A percentile compares a stretch with the other conserved stretches of the same genome.
phyloP scores from a whole-genome alignment of 2,113 vertebrate genomes.

The Entomyzon cyanotis region DNA sequence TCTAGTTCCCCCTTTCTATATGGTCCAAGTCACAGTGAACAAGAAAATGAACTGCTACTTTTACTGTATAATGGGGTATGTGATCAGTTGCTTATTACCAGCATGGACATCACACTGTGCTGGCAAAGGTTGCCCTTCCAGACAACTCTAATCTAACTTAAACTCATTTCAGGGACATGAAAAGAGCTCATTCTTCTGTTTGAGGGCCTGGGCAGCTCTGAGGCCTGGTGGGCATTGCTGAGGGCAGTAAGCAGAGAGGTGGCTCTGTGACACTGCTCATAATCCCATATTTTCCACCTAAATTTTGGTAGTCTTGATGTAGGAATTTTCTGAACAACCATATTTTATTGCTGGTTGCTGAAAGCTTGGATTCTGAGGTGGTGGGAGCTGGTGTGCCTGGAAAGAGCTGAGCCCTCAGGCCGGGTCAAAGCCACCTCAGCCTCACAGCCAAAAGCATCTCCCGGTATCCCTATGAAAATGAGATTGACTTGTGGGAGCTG shows the following conservation, averaged over 20 bases:
- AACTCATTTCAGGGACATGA: not conserved
- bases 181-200: not conserved
- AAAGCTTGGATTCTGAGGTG: not conserved
- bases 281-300: not conserved
- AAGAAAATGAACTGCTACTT: not conserved
- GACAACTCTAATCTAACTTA: no score
- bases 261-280: not conserved
- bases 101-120: not conserved
- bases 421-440: not conserved
- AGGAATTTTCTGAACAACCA: not conserved
- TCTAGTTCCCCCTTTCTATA: not conserved
- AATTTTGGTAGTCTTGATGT: not conserved
- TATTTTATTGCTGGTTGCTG: not conserved
- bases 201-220: accelerated
- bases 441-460: not conserved
- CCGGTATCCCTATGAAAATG: not conserved
- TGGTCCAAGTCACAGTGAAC: not conserved
- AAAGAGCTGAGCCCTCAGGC: not conserved
- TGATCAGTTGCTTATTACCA: not conserved
- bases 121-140: not conserved
- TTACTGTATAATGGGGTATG: accelerated
- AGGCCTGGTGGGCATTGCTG: not conserved
- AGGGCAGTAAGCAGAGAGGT: not conserved
- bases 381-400: not conserved
- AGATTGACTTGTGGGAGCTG: not conserved